Conservation (phyloP, 2,888 invertebrate genomes). For the Onthophagus sagittarius region DNA sequence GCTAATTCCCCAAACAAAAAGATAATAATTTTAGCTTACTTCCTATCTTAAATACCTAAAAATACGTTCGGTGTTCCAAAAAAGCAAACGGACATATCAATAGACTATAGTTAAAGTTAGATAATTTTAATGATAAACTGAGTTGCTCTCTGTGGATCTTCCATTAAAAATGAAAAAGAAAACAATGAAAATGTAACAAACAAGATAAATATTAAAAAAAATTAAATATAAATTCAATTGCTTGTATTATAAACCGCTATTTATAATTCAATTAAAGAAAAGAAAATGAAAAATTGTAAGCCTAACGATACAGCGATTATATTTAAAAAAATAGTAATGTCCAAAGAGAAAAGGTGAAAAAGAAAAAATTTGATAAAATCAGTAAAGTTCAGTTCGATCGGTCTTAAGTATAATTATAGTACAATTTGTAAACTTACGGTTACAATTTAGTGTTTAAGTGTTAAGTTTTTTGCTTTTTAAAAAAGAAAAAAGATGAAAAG, state of each 20-base stretch:
- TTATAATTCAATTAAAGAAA: constrained; percentile 3
- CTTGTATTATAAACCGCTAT: constrained; percentile 16
- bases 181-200: neutral
- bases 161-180: neutral
- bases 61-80: constrained; percentile 34
- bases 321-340: constrained; percentile 20
- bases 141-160: constrained; percentile 4
- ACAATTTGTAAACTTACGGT: constrained; percentile 5
- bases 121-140: constrained; percentile 7
- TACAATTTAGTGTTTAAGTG: constrained; percentile 12
- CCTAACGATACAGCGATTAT: constrained; percentile 28
- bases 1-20: constrained; percentile 4
- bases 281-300: constrained; percentile 20
- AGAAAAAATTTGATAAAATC: neutral
- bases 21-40: constrained; percentile 20
- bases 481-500: neutral
- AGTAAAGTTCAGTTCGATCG: neutral
- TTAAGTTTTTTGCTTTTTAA: constrained; percentile 8
- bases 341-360: constrained; percentile 18
- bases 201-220: neutral
- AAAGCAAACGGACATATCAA: constrained; percentile 35
- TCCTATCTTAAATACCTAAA: constrained; percentile 28
- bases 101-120: constrained; percentile 22
- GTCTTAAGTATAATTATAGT: constrained; percentile 5
- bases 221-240: neutral